Evolutionary conservation across 2,113 vertebrate species (phyloP), one percentile per base, ranked within the genome.

Genomic region (Hiodon alosoides): DNA sequence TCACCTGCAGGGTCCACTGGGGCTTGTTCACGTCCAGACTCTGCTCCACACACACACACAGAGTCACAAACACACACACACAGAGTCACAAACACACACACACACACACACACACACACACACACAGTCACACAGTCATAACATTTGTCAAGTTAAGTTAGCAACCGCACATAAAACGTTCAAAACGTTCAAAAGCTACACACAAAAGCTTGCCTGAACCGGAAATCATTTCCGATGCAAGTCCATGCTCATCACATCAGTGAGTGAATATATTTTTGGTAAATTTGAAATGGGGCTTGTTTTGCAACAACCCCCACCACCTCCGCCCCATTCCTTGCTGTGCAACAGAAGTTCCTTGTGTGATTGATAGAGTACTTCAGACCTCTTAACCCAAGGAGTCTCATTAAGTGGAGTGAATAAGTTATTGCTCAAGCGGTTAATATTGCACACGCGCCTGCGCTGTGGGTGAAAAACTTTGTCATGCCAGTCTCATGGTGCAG

Each of bases 1-100:
- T 93, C 31, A 97, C 71, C 77, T 79, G 89, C 76, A 99, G 85
- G 13, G 83, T 89, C 92, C 92, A 96, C 82, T 90, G 78, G 0
- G 94, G 90, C 71, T 90, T 91, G 31, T 84, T 90, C 68, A 65
- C 78, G 80, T 92, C 90, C 74, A 89, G 7, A n/a, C 1, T 74
- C 89, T 90, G 78, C 9, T 0, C 31, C 31, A n/a, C 13, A 59
- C 14, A 50, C 5, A 67, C 60, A 62, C 52, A 3, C 5, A 17
- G 4, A 17, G 14, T 14, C 47, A 13, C 3, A 52, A 14, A 17
- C 52, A 55, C 68, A 53, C 68, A 50, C 68, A 55, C 6, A 72
- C 8, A 58, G 9, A 57, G 13, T 51, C 31, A 50, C 54, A 71
- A 3, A 31, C 14, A 58, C 1, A 65, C 51, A 55, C 51, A 72